These are phyloP conservation scores for Osmoderma eremita DNA, from an alignment of 2,888 invertebrate species.

Conservation along the genomic window DNA sequence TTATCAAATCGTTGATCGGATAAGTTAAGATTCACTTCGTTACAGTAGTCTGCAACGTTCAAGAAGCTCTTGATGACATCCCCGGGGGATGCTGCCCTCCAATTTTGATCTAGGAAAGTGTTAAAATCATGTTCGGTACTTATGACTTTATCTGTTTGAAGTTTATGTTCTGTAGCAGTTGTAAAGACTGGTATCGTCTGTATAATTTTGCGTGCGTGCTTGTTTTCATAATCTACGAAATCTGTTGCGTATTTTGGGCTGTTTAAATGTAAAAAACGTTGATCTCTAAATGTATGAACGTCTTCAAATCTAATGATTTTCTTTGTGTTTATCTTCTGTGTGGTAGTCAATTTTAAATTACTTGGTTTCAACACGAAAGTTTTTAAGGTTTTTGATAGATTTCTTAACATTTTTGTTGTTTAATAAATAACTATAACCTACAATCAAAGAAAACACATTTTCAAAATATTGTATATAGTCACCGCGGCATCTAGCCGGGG, in stretches of 20 bases:
- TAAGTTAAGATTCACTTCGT: constrained; percentile 54
- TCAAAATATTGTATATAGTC: too few relatives aligned
- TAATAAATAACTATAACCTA: too few relatives aligned
- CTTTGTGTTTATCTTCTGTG: not conserved
- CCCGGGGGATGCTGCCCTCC: constrained; percentile 51
- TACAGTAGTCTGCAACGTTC: constrained; percentile 53
- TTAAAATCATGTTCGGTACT: constrained; percentile 49
- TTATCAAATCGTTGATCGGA: constrained; percentile 59
- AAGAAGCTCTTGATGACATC: constrained; percentile 58
- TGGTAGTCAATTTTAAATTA: not conserved
- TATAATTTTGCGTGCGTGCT: constrained; percentile 48
- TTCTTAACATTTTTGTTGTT: constrained; percentile 22
- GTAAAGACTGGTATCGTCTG: constrained; percentile 16
- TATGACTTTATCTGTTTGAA: constrained; percentile 15
- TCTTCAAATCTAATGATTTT: not conserved
- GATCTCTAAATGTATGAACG: not conserved
- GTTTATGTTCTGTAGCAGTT: not conserved
- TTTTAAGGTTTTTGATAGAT: constrained; percentile 2
- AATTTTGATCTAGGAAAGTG: constrained; percentile 50
- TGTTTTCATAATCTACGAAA: constrained; percentile 50
- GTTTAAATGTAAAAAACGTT: constrained; percentile 5
- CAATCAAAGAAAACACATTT: too few relatives aligned
- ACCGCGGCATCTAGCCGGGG: too few relatives aligned
- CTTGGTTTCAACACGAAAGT: not conserved
- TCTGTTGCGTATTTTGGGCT: constrained; percentile 37